Percentiles rank a stretch among this genome's conserved stretches.
Conservation (phyloP, 1,140 invertebrate species). For the Grapholita molesta region DNA sequence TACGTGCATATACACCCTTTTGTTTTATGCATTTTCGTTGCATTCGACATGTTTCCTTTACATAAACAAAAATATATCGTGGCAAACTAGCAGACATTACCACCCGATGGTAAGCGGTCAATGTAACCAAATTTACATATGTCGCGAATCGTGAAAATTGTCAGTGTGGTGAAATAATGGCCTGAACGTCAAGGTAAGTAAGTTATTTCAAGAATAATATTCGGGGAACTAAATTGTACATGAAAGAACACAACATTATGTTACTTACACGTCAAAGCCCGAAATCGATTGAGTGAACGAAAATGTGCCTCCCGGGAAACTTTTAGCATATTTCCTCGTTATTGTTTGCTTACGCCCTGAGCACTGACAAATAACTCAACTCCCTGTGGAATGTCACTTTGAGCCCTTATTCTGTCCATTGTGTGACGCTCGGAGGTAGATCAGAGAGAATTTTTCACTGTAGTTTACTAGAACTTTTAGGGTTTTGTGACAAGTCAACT, state of each 20-base stretch:
- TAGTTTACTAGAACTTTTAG: background rate
- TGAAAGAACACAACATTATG: background rate
- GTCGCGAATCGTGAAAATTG: no score
- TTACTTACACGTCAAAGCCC: background rate
- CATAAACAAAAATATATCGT: no score
- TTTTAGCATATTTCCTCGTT: slow-evolving; percentile 7
- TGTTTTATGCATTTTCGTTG: no score
- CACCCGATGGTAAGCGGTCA: no score
- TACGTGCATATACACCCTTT: no score
- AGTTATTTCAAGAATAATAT: background rate
- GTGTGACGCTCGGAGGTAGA: background rate
- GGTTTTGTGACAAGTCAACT: background rate
- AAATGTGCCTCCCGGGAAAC: background rate
- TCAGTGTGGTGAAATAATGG: no score
- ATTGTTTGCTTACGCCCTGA: background rate
- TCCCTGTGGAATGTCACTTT: background rate
- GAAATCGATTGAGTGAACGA: background rate
- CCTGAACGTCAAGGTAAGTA: background rate
- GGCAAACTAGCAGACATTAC: no score
- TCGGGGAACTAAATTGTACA: background rate
- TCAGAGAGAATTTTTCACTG: background rate
- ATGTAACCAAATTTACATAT: no score
- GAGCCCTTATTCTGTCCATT: background rate
- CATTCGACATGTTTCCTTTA: no score
- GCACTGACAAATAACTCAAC: background rate